phyloP scores from a whole-genome alignment of 2,888 invertebrate species.

The Oxytorus armatus region DNA sequence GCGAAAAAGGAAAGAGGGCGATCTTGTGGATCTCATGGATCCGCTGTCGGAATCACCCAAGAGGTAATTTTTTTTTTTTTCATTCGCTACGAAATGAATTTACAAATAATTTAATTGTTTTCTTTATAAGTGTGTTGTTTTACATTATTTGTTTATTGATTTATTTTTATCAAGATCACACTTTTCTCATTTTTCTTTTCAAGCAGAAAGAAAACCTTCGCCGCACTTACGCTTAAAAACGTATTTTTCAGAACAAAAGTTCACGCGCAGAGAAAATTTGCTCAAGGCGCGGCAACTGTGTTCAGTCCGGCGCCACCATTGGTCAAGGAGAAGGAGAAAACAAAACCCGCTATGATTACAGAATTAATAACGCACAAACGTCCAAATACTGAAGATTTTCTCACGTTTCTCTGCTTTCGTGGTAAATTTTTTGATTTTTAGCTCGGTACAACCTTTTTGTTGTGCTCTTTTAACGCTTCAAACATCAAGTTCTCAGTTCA shows the following conservation, averaged over 20 bases:
- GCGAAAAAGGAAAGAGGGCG: slow-evolving; percentile 82
- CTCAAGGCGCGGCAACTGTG: slow-evolving; percentile 89
- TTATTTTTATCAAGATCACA: neutral
- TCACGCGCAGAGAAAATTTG: slow-evolving; percentile 95
- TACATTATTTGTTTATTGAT: no score
- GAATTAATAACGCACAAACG: slow-evolving; percentile 88
- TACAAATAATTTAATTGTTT: no score
- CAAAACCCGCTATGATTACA: slow-evolving; percentile 85
- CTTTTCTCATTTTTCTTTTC: slow-evolving; percentile 22
- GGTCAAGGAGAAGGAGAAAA: slow-evolving; percentile 87
- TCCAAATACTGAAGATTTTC: slow-evolving; percentile 94
- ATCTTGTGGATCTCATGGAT: slow-evolving; percentile 83
- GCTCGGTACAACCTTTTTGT: slow-evolving; percentile 5
- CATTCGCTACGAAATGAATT: no score
- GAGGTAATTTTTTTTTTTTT: slow-evolving; percentile 74
- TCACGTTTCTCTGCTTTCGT: slow-evolving; percentile 93
- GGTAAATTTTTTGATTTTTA: slow-evolving; percentile 84
- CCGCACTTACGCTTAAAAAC: no score
- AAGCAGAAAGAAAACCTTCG: neutral
- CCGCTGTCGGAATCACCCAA: slow-evolving; percentile 81
- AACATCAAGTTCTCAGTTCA: no score
- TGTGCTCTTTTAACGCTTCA: neutral
- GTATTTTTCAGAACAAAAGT: slow-evolving; percentile 88
- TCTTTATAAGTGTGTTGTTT: no score
- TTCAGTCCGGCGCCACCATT: slow-evolving; percentile 87